Evolutionary conservation across 2,888 invertebrate species (phyloP).

Genomic region (Morinoia aosen): DNA sequence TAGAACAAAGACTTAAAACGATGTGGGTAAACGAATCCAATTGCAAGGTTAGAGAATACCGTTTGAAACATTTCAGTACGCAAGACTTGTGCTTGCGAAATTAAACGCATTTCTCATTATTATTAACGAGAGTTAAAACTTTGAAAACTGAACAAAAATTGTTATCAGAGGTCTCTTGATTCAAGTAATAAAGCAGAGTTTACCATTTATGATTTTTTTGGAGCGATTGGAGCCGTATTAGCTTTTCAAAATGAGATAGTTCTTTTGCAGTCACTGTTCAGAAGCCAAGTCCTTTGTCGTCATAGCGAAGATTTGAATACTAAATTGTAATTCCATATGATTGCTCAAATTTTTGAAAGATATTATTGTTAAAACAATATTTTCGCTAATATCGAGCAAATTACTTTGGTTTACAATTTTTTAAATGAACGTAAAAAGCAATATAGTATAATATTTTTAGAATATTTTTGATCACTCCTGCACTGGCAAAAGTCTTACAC

Average conservation of each 20-base stretch:
- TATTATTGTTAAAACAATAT: no score
- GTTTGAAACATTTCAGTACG: neutral
- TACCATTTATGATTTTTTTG: no score
- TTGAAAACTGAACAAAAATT: neutral
- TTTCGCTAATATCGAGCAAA: no score
- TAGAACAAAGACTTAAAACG: neutral
- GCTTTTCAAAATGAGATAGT: neutral
- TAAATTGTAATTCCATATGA: neutral
- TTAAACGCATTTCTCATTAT: neutral
- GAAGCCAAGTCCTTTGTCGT: neutral
- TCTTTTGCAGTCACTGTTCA: neutral
- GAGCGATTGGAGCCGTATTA: neutral
- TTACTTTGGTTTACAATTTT: no score
- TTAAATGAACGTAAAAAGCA: no score
- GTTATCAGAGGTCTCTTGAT: neutral
- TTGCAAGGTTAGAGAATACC: neutral
- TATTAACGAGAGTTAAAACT: neutral
- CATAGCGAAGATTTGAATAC: neutral
- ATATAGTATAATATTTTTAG: no score
- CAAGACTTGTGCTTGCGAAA: neutral
- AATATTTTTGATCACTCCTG: neutral
- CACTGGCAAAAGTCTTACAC: neutral
- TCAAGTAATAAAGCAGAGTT: neutral
- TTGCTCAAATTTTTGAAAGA: neutral
- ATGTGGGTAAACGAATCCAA: neutral